These are phyloP conservation scores for Vidua chalybeata DNA, from an alignment of 2,113 vertebrate species.

Conservation along the genomic window DNA sequence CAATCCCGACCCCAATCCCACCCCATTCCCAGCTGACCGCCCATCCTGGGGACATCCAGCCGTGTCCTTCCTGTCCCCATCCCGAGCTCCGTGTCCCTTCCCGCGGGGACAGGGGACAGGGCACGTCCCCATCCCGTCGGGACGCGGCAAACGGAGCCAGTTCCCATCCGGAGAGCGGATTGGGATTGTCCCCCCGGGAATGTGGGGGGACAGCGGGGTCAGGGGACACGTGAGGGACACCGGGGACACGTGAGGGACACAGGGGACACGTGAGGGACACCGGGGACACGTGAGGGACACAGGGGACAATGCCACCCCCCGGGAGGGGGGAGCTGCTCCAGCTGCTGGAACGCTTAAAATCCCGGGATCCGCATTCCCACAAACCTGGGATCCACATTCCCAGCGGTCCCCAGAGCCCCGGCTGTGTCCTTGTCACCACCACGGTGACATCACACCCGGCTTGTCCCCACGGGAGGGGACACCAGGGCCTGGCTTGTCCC, in stretches of 20 bases:
- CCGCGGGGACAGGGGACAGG: neutral
- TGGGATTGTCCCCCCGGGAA: neutral
- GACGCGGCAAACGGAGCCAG: neutral
- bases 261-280: neutral
- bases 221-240: neutral
- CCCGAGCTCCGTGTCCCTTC: neutral
- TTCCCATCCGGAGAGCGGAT: neutral
- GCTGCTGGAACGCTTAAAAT: neutral
- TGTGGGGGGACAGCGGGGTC: neutral
- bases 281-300: neutral
- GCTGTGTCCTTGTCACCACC: neutral
- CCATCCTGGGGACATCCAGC: neutral
- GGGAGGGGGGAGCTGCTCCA: neutral
- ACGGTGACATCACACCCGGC: neutral
- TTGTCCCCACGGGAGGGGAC: neutral
- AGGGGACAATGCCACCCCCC: neutral
- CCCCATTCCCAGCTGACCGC: no score
- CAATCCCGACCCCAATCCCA: no score
- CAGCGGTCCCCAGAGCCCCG: neutral
- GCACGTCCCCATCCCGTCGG: neutral
- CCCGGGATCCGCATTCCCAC: neutral
- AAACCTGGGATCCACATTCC: neutral
- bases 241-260: neutral
- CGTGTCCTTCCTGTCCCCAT: neutral
- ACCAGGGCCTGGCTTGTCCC: neutral